Evolutionary conservation across 2,888 invertebrate genomes (phyloP).

Genomic region (Cerastis leucographa): DNA sequence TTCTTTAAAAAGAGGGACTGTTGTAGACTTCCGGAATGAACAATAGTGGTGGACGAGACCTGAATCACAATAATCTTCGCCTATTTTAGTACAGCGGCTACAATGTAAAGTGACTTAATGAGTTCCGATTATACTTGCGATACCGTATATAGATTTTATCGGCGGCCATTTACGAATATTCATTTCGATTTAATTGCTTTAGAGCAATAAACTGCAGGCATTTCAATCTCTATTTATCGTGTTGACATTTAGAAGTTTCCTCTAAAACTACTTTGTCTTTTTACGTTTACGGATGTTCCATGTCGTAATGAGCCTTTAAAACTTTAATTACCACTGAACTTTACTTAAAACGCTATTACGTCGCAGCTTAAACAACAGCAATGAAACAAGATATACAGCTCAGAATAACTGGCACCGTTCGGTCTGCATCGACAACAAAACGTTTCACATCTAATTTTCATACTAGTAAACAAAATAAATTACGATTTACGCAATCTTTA

Average conservation of each 20-base stretch:
- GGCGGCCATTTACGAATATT: slow-evolving; percentile 48
- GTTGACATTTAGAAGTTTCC: slow-evolving; percentile 41
- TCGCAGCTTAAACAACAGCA: not conserved
- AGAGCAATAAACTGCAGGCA: slow-evolving; percentile 28
- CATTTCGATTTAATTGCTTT: slow-evolving; percentile 50
- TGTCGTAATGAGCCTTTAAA: not conserved
- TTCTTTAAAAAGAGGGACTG: slow-evolving; percentile 69
- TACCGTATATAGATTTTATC: slow-evolving; percentile 58
- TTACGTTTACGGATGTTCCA: not conserved
- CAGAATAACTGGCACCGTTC: slow-evolving; percentile 16
- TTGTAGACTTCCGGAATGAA: slow-evolving; percentile 72
- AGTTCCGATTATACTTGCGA: slow-evolving; percentile 48
- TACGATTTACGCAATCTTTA: slow-evolving; percentile 14
- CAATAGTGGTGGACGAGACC: slow-evolving; percentile 68
- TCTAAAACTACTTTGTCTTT: slow-evolving; percentile 14
- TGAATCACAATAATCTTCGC: slow-evolving; percentile 57
- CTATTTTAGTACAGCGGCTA: slow-evolving; percentile 54
- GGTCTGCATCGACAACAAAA: slow-evolving; percentile 2
- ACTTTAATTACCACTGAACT: slow-evolving; percentile 7
- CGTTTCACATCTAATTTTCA: slow-evolving; percentile 19
- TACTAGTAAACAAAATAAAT: slow-evolving; percentile 14
- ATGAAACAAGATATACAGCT: slow-evolving; percentile 14
- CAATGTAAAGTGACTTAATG: slow-evolving; percentile 59
- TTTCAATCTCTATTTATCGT: slow-evolving; percentile 25
- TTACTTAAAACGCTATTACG: slow-evolving; percentile 17